Evolutionary conservation across 2,113 vertebrate species (phyloP), one percentile per base, ranked within the genome.

Genomic region (Elephantulus edwardii): DNA sequence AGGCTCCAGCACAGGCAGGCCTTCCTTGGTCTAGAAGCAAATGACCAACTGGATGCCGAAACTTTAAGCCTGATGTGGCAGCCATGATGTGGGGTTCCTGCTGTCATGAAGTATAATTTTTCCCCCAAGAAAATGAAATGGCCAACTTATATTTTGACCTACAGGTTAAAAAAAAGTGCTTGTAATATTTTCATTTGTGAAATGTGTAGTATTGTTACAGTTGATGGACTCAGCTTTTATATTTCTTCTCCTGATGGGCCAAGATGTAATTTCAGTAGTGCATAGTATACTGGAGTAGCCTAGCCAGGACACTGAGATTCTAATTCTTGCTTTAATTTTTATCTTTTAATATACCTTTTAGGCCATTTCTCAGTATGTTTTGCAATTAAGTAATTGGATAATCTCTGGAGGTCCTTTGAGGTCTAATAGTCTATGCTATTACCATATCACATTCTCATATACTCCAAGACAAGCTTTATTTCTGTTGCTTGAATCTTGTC

Each of bases 61-160:
- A 98, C 97, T 13, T 56, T 98, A 91, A 95, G 95, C 1, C 0
- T 97, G 48, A 98, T 97, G 98, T 95, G 95, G 19, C 89, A 92
- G 83, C 62, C 98, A 86, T 97, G 97, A 89, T 98, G 97, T 93
- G 96, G 98, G 0, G 97, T 98, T 20, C 97, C 96, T 68, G 97
- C 97, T 42, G 26, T 96, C 2, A 91, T 75, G 0, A 4, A 50
- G 0, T 98, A 91, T 87, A 66, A 93, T 48, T 95, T 76, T 22
- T 97, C 94, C 70, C 62, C 40, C 48, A 40, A 26, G 12, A 33
- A 77, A 76, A n/a, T 82, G 16, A 98, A 98, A 85, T 97, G 97
- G 97, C 0, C 91, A 10, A 98, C 12, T 79, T 78, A 90, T 54
- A 87, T 88, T n/a, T 92, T 98, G 46, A 98, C 97, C 33, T 98